Evolutionary conservation across 1,140 invertebrate genomes (phyloP).

Genomic region (Apis cerana): DNA sequence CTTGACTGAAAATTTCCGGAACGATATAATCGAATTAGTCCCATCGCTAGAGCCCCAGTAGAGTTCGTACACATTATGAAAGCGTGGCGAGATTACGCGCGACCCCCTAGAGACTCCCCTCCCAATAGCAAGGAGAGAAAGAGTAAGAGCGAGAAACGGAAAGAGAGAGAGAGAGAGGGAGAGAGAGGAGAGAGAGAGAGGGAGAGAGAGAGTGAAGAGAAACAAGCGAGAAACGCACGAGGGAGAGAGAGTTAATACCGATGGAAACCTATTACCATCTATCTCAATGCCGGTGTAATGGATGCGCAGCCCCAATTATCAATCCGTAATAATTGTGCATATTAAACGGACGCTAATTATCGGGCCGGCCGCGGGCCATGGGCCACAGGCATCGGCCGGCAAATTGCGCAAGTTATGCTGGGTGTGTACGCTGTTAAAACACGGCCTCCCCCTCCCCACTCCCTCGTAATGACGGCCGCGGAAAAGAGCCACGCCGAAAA

Average conservation of each 20-base stretch:
- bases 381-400: slow-evolving; percentile 51
- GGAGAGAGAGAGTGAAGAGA: slow-evolving; percentile 1
- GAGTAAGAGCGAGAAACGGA: background rate
- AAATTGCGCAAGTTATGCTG: slow-evolving; percentile 62
- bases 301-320: slow-evolving; percentile 72
- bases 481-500: slow-evolving; percentile 54
- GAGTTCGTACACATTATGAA: slow-evolving; percentile 31
- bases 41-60: slow-evolving; percentile 15
- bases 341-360: slow-evolving; percentile 77
- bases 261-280: slow-evolving; percentile 74
- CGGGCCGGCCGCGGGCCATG: slow-evolving; percentile 60
- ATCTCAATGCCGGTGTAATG: slow-evolving; percentile 72
- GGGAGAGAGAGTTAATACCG: slow-evolving; percentile 60
- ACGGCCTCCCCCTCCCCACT: background rate
- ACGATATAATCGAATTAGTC: slow-evolving; percentile 31
- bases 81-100: slow-evolving; percentile 35
- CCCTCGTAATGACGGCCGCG: slow-evolving; percentile 32
- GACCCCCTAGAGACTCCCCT: background rate
- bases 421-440: slow-evolving; percentile 49
- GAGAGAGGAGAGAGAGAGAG: background rate
- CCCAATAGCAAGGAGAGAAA: background rate
- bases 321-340: slow-evolving; percentile 78
- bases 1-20: slow-evolving; percentile 26
- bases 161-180: background rate
- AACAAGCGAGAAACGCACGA: slow-evolving; percentile 9